Conservation (phyloP, 2,797 vertebrate genomes). For the Chrosomus eos region DNA sequence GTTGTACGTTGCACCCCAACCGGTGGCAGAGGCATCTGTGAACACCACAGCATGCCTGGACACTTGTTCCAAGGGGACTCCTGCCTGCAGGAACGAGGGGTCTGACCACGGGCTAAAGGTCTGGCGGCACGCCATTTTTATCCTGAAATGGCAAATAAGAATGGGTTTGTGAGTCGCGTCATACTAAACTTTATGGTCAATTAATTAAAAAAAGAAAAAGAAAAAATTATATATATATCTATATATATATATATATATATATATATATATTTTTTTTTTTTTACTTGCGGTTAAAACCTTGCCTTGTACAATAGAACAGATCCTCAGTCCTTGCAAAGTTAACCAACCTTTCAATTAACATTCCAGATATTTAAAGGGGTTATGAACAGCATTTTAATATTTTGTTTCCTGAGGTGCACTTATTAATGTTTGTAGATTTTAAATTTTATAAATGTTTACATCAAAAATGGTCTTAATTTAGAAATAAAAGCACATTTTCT, state of each 20-base stretch:
- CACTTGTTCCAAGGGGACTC: too few relatives aligned
- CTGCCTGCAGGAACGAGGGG: too few relatives aligned
- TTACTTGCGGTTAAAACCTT: not conserved
- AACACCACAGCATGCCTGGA: too few relatives aligned
- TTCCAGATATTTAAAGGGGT: not conserved
- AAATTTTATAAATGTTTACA: too few relatives aligned
- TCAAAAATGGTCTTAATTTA: not conserved
- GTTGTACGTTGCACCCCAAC: too few relatives aligned
- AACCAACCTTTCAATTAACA: not conserved
- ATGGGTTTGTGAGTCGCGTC: not conserved
- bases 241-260: too few relatives aligned
- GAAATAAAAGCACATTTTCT: not conserved
- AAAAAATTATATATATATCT: too few relatives aligned
- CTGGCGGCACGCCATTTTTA: too few relatives aligned
- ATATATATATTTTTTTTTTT: too few relatives aligned
- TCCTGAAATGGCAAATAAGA: slow-evolving; percentile 11
- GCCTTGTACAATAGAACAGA: not conserved
- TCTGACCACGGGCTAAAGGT: too few relatives aligned
- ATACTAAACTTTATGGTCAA: not conserved
- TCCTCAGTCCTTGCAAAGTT: not conserved
- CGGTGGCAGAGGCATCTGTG: too few relatives aligned
- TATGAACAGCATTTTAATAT: not conserved
- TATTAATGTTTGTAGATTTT: not conserved
- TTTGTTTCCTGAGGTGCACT: not conserved
- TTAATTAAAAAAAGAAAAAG: too few relatives aligned